Evolutionary conservation across 2,888 invertebrate species (phyloP), one percentile per base, ranked within the genome.

Genomic region (Synergus umbraculus): DNA sequence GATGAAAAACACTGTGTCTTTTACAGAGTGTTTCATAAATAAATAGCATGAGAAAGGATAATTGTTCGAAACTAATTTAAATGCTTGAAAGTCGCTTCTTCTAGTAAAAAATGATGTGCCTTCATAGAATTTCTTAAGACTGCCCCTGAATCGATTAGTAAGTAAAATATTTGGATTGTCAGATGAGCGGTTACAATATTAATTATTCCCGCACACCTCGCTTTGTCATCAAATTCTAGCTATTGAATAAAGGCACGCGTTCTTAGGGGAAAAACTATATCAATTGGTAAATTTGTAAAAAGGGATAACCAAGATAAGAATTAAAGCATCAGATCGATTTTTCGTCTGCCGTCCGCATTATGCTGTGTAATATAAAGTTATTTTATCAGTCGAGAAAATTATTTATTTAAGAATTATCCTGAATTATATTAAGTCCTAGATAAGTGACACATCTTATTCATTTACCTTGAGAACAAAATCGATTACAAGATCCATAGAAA

Each of bases 321-420:
- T 29, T 29, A 29, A 29, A 29, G 3, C 3, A 73, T n/a, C 73
- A 46, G 15, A 73, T 41, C 54, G 73, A 73, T 54, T 37, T 54
- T 73, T 15, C 29, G 41, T 54, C 10, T 73, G 12, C 73, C 73
- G 73, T 73, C 73, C 73, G 29, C 37, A 49, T 54, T 73, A 37
- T 73, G n/a, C 10, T 73, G 54, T 73, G 54, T 73, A 73, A 49
- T 29, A 73, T 73, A 29, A 73, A 73, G 37, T 73, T 49, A 73
- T 73, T 73, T 49, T 73, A n/a, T 12, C 60, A 22, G 22, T 18
- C 12, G 5, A 22, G 12, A 9, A 22, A 60, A 12, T 12, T 9
- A 60, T 73, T 73, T 73, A 49, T 73, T 46, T 13, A 37, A 65
- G 41, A 65, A 8, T 12, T 46, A 12, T 46, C 46, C 46, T 46